phyloP scores from a whole-genome alignment of 2,888 invertebrate species.

The Drosophila niveifrons region DNA sequence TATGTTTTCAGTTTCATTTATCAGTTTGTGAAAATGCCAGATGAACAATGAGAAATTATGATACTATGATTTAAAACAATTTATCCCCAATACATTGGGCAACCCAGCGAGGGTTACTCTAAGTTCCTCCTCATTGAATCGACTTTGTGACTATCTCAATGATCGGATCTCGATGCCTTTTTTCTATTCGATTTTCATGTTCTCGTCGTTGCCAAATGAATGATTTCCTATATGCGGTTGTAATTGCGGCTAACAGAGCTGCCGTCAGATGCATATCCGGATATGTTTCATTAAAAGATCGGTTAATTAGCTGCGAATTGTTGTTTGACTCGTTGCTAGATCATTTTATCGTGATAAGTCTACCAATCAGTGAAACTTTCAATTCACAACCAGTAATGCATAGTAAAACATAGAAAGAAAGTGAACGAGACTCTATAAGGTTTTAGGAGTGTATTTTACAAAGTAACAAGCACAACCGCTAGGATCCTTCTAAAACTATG shows the following conservation, averaged over 20 bases:
- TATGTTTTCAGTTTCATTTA: slow-evolving; percentile 75
- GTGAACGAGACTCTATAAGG: neutral
- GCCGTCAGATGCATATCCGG: slow-evolving; percentile 5
- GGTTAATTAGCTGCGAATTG: slow-evolving; percentile 81
- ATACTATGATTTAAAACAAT: slow-evolving; percentile 75
- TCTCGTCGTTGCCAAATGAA: slow-evolving; percentile 67
- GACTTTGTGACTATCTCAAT: slow-evolving; percentile 47
- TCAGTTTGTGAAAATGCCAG: slow-evolving; percentile 72
- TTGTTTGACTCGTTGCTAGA: slow-evolving; percentile 53
- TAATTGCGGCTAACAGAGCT: slow-evolving; percentile 71
- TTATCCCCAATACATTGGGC: slow-evolving; percentile 53
- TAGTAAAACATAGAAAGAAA: neutral
- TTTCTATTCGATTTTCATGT: slow-evolving; percentile 46
- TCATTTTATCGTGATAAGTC: slow-evolving; percentile 57
- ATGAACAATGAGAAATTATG: slow-evolving; percentile 81
- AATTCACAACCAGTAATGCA: slow-evolving; percentile 10
- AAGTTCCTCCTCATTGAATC: slow-evolving; percentile 56
- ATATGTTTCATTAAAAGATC: slow-evolving; percentile 47
- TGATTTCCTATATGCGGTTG: slow-evolving; percentile 78
- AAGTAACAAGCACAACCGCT: no score
- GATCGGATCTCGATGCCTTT: slow-evolving; percentile 38
- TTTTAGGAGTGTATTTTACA: no score
- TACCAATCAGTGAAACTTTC: slow-evolving; percentile 44
- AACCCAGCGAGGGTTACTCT: slow-evolving; percentile 57
- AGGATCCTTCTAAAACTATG: no score